phyloP scores from a whole-genome alignment of 2,113 vertebrate species.

The Canis aureus region DNA sequence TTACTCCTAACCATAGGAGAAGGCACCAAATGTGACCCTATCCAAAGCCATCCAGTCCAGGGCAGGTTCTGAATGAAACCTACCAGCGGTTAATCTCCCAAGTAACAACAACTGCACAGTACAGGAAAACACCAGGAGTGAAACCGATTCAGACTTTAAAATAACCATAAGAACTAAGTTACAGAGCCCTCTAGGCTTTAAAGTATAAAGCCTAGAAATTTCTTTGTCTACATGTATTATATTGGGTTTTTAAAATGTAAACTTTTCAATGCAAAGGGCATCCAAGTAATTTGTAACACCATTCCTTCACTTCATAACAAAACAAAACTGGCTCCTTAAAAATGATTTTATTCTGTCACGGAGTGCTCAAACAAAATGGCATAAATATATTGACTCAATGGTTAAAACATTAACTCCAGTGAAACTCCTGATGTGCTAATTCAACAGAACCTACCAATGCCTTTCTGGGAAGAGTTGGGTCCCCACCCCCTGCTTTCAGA shows the following conservation, averaged over 20 bases:
- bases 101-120: not conserved
- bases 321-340: conserved; percentile 31
- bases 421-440: conserved; percentile 61
- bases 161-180: not conserved
- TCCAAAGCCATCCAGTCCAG: not conserved
- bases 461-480: conserved; percentile 40
- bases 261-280: not conserved
- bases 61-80: conserved; percentile 10
- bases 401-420: conserved; percentile 76
- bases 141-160: not conserved
- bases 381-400: conserved; percentile 60
- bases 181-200: not conserved
- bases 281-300: not conserved
- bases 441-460: not conserved
- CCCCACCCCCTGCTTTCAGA: not conserved
- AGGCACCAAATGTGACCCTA: not conserved
- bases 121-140: not conserved
- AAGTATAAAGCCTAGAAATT: not conserved
- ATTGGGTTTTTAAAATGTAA: not conserved
- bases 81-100: not conserved
- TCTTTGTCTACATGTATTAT: not conserved
- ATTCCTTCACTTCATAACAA: conserved; percentile 45
- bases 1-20: not conserved
- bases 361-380: conserved; percentile 65
- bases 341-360: conserved; percentile 16